Evolutionary conservation across 2,888 invertebrate species (phyloP).

Genomic region (Leptura quadrifasciata): DNA sequence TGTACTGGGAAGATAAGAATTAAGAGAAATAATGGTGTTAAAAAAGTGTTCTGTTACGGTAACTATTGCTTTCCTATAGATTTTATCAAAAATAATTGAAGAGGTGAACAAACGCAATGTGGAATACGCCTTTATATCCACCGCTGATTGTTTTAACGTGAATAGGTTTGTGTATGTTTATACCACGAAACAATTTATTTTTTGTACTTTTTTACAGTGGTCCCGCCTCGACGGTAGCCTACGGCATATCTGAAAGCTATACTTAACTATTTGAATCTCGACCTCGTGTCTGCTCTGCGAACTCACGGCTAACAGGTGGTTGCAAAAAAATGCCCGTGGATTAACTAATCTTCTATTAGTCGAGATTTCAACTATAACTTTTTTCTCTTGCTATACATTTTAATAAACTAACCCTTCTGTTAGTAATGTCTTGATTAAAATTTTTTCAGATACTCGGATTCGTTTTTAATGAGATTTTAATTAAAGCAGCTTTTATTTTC

Average conservation of each 20-base stretch:
- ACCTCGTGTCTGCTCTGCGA: conserved; percentile 24
- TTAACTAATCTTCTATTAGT: conserved; percentile 19
- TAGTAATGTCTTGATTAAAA: conserved; percentile 23
- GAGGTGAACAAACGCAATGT: conserved; percentile 42
- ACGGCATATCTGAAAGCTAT: conserved; percentile 41
- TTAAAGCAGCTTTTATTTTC: not conserved
- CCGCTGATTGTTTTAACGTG: conserved; percentile 32
- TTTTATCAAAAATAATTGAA: conserved; percentile 22
- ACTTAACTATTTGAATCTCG: conserved; percentile 42
- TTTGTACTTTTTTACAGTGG: conserved; percentile 33
- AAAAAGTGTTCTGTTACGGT: conserved; percentile 24
- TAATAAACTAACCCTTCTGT: conserved; percentile 9
- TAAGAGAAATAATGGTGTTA: conserved; percentile 17
- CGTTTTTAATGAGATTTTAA: conserved; percentile 11
- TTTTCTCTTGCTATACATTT: not conserved
- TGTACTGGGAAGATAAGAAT: conserved; percentile 10
- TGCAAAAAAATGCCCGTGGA: conserved; percentile 16
- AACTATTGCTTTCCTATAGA: conserved; percentile 25
- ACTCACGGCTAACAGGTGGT: conserved; percentile 25
- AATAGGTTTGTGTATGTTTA: conserved; percentile 40
- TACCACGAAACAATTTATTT: conserved; percentile 44
- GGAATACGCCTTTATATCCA: conserved; percentile 39
- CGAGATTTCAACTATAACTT: conserved; percentile 9
- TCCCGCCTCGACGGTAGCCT: conserved; percentile 44
- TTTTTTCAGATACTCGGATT: not conserved